A percentile compares a stretch with the other conserved stretches of the same genome.
Evolutionary conservation across 1,140 invertebrate genomes (phyloP).

Genomic region (Drosophila malerkotliana): DNA sequence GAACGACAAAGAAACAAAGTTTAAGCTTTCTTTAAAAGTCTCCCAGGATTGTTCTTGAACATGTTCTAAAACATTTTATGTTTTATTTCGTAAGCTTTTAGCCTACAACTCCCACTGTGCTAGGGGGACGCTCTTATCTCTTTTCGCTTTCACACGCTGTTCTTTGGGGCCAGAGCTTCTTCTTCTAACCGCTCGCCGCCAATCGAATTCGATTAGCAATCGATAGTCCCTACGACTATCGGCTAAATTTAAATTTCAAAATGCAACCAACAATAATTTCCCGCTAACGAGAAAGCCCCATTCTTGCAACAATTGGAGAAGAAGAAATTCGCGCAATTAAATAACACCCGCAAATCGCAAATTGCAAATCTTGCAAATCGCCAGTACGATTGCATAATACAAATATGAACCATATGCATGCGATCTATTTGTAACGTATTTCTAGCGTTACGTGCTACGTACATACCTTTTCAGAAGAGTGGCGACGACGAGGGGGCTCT

Average conservation of each 20-base stretch:
- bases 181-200: constrained; percentile 5
- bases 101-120: constrained; percentile 8
- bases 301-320: constrained; percentile 21
- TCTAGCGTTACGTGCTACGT: constrained; percentile 37
- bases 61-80: background rate
- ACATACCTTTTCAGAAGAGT: background rate
- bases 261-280: background rate
- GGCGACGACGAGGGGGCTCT: constrained; percentile 3
- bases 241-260: background rate
- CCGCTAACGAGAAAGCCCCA: constrained; percentile 2
- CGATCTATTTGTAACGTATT: constrained; percentile 48
- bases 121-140: constrained; percentile 17
- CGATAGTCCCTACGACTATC: background rate
- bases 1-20: background rate
- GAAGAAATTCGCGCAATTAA: constrained; percentile 33
- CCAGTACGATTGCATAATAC: constrained; percentile 42
- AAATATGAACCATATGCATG: constrained; percentile 43
- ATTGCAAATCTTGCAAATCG: constrained; percentile 31
- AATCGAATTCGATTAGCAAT: background rate
- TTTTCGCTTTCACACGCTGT: constrained; percentile 1
- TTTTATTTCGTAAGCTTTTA: background rate
- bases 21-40: background rate
- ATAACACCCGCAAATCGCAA: constrained; percentile 34
- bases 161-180: constrained; percentile 12
- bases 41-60: background rate